Base-by-base conservation (phyloP, 2,113 vertebrate species). In the Pedetes capensis region DNA sequence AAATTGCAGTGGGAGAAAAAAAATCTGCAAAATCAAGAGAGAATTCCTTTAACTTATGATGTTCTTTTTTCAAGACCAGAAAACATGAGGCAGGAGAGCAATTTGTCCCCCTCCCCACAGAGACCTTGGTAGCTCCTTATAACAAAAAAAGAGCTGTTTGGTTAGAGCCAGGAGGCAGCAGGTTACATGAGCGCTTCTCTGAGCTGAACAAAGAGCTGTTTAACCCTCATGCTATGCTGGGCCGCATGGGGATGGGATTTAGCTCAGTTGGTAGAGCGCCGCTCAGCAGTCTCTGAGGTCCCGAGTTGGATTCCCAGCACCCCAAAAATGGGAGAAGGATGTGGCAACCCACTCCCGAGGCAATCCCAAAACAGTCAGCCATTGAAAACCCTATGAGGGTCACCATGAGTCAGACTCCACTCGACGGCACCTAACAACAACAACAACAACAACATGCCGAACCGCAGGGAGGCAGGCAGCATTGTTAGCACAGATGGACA, bases 51-150 rank as follows among this genome's bases (percentile, higher is more conserved):
- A 84, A 59, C 3, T 32, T 63, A 22, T 87, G 20, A 34, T 87
- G 39, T 53, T 81, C 42, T 69, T n/a, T 75, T 76, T 42, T 39
- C 37, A 64, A 69, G 49, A 42, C 8, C 63, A 68, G 68, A 16
- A 84, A 76, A 37, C 27, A 6, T 0, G 1, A 74, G 39, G 49
- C 6, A 3, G 37, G 83, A 63, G 9, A 14, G 20, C 20, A n/a
- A 1, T 29, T 34, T 18, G 1, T 20, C 8, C 2, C 7, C 5
- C 8, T 1, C 7, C 5, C 4, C 0, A 8, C 0, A 7, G 68
- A 51, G 32, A 63, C 10, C 59, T 53, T 39, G 1, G 51, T 10
- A 71, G 14, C n/a, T 69, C 5, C 17, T 14, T 53, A 22, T 44
- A 18, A 84, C 55, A 87, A n/a, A 72, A 9, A 13, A 47, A 63